Percentiles rank a stretch among this genome's conserved stretches.
phyloP scores from a whole-genome alignment of 92 coral and sea anemone species.

The Epizoanthus rinbou region DNA sequence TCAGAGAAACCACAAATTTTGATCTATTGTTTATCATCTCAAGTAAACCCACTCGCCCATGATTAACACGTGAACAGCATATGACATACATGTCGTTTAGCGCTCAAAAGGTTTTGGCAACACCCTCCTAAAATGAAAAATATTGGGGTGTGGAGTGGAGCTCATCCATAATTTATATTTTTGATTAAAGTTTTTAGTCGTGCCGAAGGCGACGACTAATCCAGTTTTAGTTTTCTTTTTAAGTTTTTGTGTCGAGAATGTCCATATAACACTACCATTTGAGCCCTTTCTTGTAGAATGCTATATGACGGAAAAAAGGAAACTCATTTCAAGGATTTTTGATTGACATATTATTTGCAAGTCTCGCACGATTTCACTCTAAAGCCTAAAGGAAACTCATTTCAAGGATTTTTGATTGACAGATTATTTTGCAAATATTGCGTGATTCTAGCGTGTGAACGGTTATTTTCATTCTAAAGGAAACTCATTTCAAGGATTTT shows the following conservation, averaged over 20 bases:
- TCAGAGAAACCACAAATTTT: slow-evolving; percentile 17
- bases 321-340: too few relatives aligned
- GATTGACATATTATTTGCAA: too few relatives aligned
- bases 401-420: too few relatives aligned
- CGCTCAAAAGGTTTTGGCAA: too few relatives aligned
- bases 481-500: too few relatives aligned
- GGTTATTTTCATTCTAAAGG: too few relatives aligned
- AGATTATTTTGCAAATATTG: too few relatives aligned
- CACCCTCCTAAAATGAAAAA: too few relatives aligned
- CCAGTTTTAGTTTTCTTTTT: slow-evolving; percentile 17
- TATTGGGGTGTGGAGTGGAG: not conserved
- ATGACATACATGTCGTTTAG: too few relatives aligned
- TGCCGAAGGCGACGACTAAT: slow-evolving; percentile 17
- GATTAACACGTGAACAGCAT: not conserved
- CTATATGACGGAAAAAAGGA: not conserved
- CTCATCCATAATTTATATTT: slow-evolving; percentile 5
- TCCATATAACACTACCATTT: not conserved
- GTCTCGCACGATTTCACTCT: not conserved
- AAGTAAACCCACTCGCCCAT: not conserved
- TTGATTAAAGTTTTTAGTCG: not conserved
- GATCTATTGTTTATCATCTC: not conserved
- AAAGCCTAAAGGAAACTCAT: too few relatives aligned
- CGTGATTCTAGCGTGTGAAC: too few relatives aligned
- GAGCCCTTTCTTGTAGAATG: slow-evolving; percentile 5
- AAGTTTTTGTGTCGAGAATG: not conserved